phyloP scores from a whole-genome alignment of 1,140 invertebrate species.

The Macrobrachium rosenbergii region DNA sequence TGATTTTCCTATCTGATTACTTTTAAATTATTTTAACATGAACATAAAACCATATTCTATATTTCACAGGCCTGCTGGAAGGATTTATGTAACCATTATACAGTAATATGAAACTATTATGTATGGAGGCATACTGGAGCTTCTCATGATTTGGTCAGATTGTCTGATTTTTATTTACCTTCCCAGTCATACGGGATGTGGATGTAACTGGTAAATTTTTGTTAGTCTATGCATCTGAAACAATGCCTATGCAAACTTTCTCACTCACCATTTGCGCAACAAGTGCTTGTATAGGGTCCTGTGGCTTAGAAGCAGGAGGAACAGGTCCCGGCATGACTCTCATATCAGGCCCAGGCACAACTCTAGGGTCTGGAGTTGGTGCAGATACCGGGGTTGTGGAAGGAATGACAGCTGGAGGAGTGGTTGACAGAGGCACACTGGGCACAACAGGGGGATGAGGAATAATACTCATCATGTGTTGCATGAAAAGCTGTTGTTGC shows the following conservation, averaged over 20 bases:
- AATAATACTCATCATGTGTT: slow-evolving; percentile 73
- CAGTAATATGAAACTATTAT: too few species aligned
- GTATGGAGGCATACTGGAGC: neutral
- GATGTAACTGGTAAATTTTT: too few species aligned
- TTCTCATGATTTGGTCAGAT: too few species aligned
- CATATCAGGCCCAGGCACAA: slow-evolving; percentile 38
- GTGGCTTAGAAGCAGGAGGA: slow-evolving; percentile 49
- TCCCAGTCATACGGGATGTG: too few species aligned
- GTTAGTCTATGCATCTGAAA: neutral
- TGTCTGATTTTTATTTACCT: too few species aligned
- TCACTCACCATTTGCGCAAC: slow-evolving; percentile 62
- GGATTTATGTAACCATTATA: too few species aligned
- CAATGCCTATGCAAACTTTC: too few species aligned
- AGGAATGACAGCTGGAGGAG: slow-evolving; percentile 44
- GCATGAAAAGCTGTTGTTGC: slow-evolving; percentile 76
- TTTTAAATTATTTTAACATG: too few species aligned
- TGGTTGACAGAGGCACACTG: slow-evolving; percentile 50
- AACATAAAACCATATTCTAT: too few species aligned
- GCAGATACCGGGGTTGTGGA: slow-evolving; percentile 46
- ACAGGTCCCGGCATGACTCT: slow-evolving; percentile 35
- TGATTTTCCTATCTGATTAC: too few species aligned
- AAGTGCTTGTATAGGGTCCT: slow-evolving; percentile 63
- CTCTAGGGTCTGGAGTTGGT: slow-evolving; percentile 40
- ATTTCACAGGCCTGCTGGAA: too few species aligned
- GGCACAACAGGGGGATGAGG: slow-evolving; percentile 66